phyloP scores from a whole-genome alignment of 2,797 vertebrate species.

The Coranthus polyacanthus region DNA sequence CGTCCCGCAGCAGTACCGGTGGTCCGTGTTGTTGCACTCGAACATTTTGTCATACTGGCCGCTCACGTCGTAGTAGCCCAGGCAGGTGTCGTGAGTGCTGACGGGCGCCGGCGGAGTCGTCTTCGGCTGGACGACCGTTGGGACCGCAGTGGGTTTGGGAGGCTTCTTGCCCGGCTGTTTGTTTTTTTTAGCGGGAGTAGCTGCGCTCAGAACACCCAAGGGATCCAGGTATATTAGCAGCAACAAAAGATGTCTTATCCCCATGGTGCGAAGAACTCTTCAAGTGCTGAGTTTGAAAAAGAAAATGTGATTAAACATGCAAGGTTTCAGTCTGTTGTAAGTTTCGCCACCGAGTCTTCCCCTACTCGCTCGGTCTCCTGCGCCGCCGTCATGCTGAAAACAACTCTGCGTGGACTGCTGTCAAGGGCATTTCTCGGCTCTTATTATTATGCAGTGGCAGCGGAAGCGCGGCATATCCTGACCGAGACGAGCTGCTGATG shows the following conservation, averaged over 20 bases:
- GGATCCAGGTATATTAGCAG: conserved; percentile 87
- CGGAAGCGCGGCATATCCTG: conserved; percentile 50
- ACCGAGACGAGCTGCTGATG: conserved; percentile 17
- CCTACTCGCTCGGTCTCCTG: conserved; percentile 51
- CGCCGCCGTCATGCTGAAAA: conserved; percentile 64
- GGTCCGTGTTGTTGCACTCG: conserved; percentile 97
- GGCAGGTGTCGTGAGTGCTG: conserved; percentile 91
- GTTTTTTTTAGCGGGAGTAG: conserved; percentile 78
- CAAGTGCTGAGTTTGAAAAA: conserved; percentile 21
- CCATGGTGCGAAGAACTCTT: conserved; percentile 77
- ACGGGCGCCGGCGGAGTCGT: conserved; percentile 69
- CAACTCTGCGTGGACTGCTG: conserved; percentile 36
- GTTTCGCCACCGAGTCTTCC: conserved; percentile 56
- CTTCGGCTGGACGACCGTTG: conserved; percentile 72
- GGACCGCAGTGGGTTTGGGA: conserved; percentile 74
- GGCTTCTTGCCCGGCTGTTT: conserved; percentile 71
- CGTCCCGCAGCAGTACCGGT: conserved; percentile 98
- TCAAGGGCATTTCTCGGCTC: conserved; percentile 63
- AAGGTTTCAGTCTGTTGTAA: conserved; percentile 51
- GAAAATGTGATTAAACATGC: conserved; percentile 34
- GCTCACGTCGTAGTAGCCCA: conserved; percentile 97
- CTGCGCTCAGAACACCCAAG: conserved; percentile 80
- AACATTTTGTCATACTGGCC: conserved; percentile 97
- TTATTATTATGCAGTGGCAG: conserved; percentile 30
- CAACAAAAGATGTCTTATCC: conserved; percentile 84